Evolutionary conservation across 1,140 invertebrate species (phyloP).

Genomic region (Araneus ventricosus): DNA sequence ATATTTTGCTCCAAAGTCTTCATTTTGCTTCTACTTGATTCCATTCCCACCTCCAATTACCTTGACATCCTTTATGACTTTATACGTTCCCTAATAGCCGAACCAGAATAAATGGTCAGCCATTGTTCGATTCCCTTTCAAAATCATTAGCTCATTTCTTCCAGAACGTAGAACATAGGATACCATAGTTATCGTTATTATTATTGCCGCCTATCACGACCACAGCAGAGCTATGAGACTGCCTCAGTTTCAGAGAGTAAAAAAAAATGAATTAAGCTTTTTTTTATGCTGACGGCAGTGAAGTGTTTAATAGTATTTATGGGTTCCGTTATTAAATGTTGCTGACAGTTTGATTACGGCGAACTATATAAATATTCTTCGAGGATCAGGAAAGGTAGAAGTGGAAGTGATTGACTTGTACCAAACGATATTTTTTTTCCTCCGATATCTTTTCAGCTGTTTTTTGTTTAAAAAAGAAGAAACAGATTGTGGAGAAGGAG

Average conservation of each 20-base stretch:
- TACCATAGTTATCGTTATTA: conserved; percentile 36
- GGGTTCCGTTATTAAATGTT: conserved; percentile 50
- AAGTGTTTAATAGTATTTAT: conserved; percentile 70
- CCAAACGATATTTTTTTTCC: conserved; percentile 7
- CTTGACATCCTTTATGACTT: conserved; percentile 62
- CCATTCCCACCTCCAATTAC: conserved; percentile 47
- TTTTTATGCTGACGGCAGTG: conserved; percentile 45
- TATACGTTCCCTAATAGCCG: conserved; percentile 30
- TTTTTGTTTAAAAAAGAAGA: not conserved
- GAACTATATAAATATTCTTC: conserved; percentile 47
- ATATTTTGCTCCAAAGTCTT: not conserved
- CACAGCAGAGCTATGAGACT: conserved; percentile 8
- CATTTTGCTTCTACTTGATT: not conserved
- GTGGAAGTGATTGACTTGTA: conserved; percentile 46
- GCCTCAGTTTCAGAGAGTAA: not conserved
- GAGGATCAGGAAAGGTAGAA: conserved; percentile 5
- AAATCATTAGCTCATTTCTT: conserved; percentile 46
- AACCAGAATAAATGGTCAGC: conserved; percentile 53
- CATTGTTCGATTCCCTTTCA: conserved; percentile 52
- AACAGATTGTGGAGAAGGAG: conserved; percentile 7
- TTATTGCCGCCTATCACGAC: conserved; percentile 33
- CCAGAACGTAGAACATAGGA: not conserved
- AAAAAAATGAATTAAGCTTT: conserved; percentile 40
- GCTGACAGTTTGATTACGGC: conserved; percentile 64
- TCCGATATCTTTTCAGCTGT: not conserved